Base-by-base conservation (phyloP, 92 coral and sea anemone genomes). In the Zoanthus gigantus region DNA sequence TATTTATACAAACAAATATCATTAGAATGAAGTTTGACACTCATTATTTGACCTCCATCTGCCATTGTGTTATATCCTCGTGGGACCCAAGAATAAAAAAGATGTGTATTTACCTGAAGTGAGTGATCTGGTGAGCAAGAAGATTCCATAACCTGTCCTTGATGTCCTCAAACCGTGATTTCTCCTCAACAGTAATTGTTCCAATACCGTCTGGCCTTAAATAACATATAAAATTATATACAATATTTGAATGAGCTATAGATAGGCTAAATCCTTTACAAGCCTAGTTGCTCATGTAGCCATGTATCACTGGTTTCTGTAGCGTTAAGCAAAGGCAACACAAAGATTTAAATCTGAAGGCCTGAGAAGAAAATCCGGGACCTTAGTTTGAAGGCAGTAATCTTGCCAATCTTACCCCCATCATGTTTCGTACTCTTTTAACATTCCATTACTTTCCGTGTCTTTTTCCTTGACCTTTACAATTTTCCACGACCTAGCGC, bases 111-210 rank as follows among this genome's bases (percentile, higher is more conserved):
- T 74, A 97, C 99, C 99, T 94, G 84, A 95, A 97, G 69, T 91
- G 95, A 46, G 94, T 93, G 53, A 97, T 97, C 81, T 97, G 99
- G 52, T 91, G 88, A 14, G 99, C 93, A 47, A 97, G 93, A 4
- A 97, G 93, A 83, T 92, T 93, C 99, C 99, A 97, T 5, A 97
- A 88, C 29, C 99, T 91, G 82, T 95, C 95, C 74, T 97, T 97
- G 44, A 97, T 94, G 44, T 95, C 99, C 56, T 95, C 98, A 84
- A 97, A 97, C 81, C 94, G 88, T n/a, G 85, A 87, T 78, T 90
- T 95, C 71, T 97, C 99, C 56, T 92, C 98, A 16, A 74, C 76
- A 10, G 99, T 97, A 29, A 97, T 95, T 56, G 99, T 97, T 4
- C 96, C 99, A 44, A 95, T 74, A 45, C 98, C 98, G 87, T 97